Conservation (phyloP, 1,140 invertebrate genomes). For the Euwallacea similis region DNA sequence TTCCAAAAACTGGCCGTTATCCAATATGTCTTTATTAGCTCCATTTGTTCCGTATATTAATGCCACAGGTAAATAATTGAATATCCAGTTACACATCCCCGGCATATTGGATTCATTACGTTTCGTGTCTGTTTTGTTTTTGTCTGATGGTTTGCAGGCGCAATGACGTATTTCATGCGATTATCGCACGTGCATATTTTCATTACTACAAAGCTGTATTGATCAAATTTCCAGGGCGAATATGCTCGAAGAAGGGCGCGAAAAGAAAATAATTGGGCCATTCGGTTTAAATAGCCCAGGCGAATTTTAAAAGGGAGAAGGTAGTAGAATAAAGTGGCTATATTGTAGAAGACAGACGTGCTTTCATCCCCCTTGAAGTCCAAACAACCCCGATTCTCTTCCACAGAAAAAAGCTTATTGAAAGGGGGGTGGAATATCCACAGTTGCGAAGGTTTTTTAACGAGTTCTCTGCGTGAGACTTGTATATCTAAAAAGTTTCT, state of each 20-base stretch:
- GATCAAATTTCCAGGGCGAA: neutral
- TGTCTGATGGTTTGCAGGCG: neutral
- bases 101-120: conserved; percentile 27
- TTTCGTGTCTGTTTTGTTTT: conserved; percentile 13
- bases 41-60: conserved; percentile 16
- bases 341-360: conserved; percentile 31
- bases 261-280: conserved; percentile 30
- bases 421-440: neutral
- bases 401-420: conserved; percentile 6
- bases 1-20: conserved; percentile 1
- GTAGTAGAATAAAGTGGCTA: conserved; percentile 32
- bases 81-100: conserved; percentile 21
- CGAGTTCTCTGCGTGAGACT: too few species aligned
- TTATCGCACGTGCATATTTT: too few species aligned
- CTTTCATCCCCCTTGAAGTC: conserved; percentile 24
- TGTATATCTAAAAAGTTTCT: too few species aligned
- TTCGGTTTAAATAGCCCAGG: conserved; percentile 25
- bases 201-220: too few species aligned
- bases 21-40: conserved; percentile 30
- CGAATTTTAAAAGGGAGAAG: conserved; percentile 21
- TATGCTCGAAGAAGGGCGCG: conserved; percentile 2
- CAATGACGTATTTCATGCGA: too few species aligned
- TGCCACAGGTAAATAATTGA: conserved; percentile 28
- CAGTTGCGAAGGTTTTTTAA: too few species aligned
- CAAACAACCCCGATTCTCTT: conserved; percentile 28